phyloP scores from a whole-genome alignment of 2,888 invertebrate species.

The Agrenia bidenticulata region DNA sequence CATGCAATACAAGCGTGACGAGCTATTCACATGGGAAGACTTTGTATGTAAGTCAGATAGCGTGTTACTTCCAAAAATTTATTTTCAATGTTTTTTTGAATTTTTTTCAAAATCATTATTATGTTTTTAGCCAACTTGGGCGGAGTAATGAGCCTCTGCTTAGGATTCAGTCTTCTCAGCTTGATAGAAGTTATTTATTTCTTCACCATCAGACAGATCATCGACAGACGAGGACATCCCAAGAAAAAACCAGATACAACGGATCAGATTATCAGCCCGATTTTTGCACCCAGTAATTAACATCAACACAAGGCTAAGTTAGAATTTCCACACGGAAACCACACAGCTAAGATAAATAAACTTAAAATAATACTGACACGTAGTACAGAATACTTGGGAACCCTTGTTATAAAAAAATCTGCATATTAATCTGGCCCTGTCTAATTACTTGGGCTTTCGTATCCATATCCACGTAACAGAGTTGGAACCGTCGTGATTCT shows the following conservation, averaged over 20 bases:
- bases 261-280: no score
- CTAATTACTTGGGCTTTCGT: slow-evolving; percentile 13
- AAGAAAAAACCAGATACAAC: no score
- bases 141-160: slow-evolving; percentile 48
- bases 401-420: no score
- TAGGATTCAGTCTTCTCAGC: slow-evolving; percentile 48
- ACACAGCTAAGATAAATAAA: no score
- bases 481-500: slow-evolving; percentile 35
- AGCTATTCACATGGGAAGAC: slow-evolving; percentile 42
- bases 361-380: no score
- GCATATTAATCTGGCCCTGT: no score
- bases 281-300: no score
- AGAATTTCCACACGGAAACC: no score
- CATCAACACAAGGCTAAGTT: no score
- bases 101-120: no score
- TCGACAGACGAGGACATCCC: slow-evolving; percentile 27
- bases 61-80: neutral
- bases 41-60: slow-evolving; percentile 41
- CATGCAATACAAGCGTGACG: slow-evolving; percentile 45
- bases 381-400: no score
- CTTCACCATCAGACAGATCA: slow-evolving; percentile 45
- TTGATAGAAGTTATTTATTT: slow-evolving; percentile 51
- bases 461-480: slow-evolving; percentile 42
- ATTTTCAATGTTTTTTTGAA: neutral
- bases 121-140: slow-evolving; percentile 51